A percentile compares a stretch with the other conserved stretches of the same genome.
Evolutionary conservation across 2,888 invertebrate genomes (phyloP).

Genomic region (Eupithecia vulgata): DNA sequence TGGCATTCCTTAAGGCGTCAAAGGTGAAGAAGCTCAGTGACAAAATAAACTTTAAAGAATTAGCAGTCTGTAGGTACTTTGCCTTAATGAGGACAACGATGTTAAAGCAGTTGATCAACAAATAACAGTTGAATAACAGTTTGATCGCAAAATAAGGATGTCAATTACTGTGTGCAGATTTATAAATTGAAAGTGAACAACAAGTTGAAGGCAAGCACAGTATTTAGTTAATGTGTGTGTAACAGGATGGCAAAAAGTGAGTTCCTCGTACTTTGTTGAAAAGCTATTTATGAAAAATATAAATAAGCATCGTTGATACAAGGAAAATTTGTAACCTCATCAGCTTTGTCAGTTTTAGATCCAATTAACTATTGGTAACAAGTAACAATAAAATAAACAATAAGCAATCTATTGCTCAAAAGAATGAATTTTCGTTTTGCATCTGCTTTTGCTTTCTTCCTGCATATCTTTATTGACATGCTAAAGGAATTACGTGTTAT

Average conservation of each 20-base stretch:
- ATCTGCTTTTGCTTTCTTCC: not conserved
- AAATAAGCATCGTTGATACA: not conserved
- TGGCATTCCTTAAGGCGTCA: slow-evolving; percentile 52
- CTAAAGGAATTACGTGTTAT: not conserved
- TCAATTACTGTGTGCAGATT: not conserved
- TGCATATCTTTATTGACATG: not conserved
- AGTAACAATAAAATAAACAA: too few relatives aligned
- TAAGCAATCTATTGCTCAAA: too few relatives aligned
- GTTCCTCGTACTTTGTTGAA: not conserved
- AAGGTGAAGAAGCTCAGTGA: slow-evolving; percentile 45
- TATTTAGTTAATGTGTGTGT: not conserved
- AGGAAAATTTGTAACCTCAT: not conserved
- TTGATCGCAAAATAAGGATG: not conserved
- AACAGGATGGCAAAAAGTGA: not conserved
- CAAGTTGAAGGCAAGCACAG: not conserved
- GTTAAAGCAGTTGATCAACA: too few relatives aligned
- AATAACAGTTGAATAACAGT: not conserved
- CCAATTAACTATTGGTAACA: not conserved
- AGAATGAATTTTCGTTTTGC: too few relatives aligned
- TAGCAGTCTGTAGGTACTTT: not conserved
- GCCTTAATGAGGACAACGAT: not conserved
- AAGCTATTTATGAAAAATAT: slow-evolving; percentile 1
- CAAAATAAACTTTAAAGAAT: slow-evolving; percentile 10
- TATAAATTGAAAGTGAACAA: not conserved
- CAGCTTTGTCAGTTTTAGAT: not conserved